A percentile compares a stretch with the other conserved stretches of the same genome.
Conservation (phyloP, 1,140 invertebrate genomes). For the Listronotus bonariensis region DNA sequence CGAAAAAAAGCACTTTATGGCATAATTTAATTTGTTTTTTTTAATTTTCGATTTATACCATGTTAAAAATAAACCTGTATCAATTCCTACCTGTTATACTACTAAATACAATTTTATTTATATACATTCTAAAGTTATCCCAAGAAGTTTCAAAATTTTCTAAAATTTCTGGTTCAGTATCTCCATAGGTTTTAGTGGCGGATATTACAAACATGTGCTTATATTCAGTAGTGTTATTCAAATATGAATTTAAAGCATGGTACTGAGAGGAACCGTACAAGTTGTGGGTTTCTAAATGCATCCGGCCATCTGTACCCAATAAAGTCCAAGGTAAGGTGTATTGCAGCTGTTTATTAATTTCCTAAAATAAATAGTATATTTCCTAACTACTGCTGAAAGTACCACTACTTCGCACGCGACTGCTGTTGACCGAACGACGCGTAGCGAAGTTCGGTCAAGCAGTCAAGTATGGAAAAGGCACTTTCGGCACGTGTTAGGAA, state of each 20-base stretch:
- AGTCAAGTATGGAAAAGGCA: too few relatives aligned
- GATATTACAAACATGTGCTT: constrained; percentile 32
- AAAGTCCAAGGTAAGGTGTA: constrained; percentile 47
- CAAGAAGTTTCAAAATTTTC: constrained; percentile 45
- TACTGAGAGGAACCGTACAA: constrained; percentile 39
- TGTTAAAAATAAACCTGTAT: too few relatives aligned
- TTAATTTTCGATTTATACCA: too few relatives aligned
- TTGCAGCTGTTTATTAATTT: constrained; percentile 28
- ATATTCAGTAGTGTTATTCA: constrained; percentile 2
- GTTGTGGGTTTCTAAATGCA: constrained; percentile 46
- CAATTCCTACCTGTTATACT: constrained; percentile 27
- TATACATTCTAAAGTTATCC: constrained; percentile 44
- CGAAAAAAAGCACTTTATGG: too few relatives aligned
- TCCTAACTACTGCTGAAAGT: too few relatives aligned
- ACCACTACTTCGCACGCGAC: too few relatives aligned
- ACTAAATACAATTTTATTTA: constrained; percentile 41
- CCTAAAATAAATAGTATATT: not conserved
- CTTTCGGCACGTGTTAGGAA: too few relatives aligned
- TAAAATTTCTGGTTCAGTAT: constrained; percentile 27
- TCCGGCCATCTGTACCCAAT: constrained; percentile 11
- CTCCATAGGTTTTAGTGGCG: constrained; percentile 31
- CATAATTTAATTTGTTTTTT: too few relatives aligned
- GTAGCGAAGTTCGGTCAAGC: too few relatives aligned
- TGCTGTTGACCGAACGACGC: too few relatives aligned
- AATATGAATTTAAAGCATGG: constrained; percentile 21